Evolutionary conservation across 1,140 invertebrate species (phyloP).

Genomic region (Pseudomyrmex gracilis): DNA sequence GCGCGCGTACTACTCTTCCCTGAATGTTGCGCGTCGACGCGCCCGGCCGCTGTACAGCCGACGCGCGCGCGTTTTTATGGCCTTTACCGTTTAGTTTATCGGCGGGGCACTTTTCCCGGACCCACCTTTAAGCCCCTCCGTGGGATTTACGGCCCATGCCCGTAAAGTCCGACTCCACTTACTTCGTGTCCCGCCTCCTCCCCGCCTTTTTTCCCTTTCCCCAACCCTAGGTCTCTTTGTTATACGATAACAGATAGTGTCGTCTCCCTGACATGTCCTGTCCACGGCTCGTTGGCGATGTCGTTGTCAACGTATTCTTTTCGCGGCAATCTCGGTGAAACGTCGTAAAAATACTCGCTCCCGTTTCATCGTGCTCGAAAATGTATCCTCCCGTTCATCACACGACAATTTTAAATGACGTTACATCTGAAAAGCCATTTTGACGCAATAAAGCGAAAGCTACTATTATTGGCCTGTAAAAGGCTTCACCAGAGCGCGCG

Average conservation of each 20-base stretch:
- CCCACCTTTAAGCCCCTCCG: not conserved
- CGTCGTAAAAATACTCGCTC: slow-evolving; percentile 24
- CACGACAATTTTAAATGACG: slow-evolving; percentile 35
- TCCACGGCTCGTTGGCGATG: not conserved
- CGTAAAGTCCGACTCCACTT: slow-evolving; percentile 68
- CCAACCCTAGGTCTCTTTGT: slow-evolving; percentile 1
- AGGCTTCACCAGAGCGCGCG: not conserved
- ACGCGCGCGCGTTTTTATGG: slow-evolving; percentile 66
- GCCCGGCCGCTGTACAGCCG: not conserved
- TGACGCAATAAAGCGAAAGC: slow-evolving; percentile 8
- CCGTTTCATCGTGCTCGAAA: not conserved
- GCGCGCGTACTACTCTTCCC: not conserved
- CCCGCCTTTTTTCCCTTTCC: not conserved
- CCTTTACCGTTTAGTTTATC: slow-evolving; percentile 76
- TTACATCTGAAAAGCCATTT: slow-evolving; percentile 42
- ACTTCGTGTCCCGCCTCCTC: not conserved
- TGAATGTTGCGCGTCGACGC: slow-evolving; percentile 19
- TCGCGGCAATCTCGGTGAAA: slow-evolving; percentile 26
- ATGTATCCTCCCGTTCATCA: slow-evolving; percentile 11
- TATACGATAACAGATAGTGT: not conserved
- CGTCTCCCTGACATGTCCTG: not conserved
- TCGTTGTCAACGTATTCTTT: slow-evolving; percentile 13
- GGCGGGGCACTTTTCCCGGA: slow-evolving; percentile 35
- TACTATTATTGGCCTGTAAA: slow-evolving; percentile 24
- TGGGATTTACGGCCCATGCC: slow-evolving; percentile 66